A percentile compares a stretch with the other conserved stretches of the same genome.
phyloP scores from a whole-genome alignment of 53 echinoderm and acorn worm genomes.

The Hippasteria phrygiana region DNA sequence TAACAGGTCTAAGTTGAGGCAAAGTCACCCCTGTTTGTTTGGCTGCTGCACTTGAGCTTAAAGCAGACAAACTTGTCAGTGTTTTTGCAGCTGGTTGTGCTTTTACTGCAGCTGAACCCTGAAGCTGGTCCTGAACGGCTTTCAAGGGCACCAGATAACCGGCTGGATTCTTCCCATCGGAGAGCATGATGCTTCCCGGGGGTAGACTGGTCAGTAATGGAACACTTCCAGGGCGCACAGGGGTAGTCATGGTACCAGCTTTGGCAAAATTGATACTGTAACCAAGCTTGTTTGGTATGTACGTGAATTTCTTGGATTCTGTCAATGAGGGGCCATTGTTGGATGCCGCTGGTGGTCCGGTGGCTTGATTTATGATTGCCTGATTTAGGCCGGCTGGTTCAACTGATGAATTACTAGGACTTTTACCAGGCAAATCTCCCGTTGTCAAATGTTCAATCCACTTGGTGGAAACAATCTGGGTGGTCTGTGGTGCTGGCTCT shows the following conservation, averaged over 20 bases:
- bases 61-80: background rate
- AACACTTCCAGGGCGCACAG: background rate
- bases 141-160: slow-evolving; percentile 38
- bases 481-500: background rate
- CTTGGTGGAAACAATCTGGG: background rate
- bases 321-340: background rate
- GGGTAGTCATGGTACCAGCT: slow-evolving; percentile 11
- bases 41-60: background rate
- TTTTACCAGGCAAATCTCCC: background rate
- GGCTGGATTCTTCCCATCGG: slow-evolving; percentile 42
- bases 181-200: slow-evolving; percentile 46
- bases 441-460: background rate
- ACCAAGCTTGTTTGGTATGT: background rate
- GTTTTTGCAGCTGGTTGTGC: background rate
- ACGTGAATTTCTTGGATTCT: background rate
- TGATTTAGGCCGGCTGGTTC: background rate
- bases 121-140: slow-evolving; percentile 18
- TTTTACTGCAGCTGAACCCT: background rate
- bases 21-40: background rate
- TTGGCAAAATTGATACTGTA: background rate
- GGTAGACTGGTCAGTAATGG: slow-evolving; percentile 43
- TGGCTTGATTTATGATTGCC: background rate
- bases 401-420: background rate
- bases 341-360: background rate
- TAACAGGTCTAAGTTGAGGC: background rate